These are phyloP conservation scores for Percopsis omiscomaycus DNA, from an alignment of 2,797 vertebrate genomes.

Conservation along the genomic window DNA sequence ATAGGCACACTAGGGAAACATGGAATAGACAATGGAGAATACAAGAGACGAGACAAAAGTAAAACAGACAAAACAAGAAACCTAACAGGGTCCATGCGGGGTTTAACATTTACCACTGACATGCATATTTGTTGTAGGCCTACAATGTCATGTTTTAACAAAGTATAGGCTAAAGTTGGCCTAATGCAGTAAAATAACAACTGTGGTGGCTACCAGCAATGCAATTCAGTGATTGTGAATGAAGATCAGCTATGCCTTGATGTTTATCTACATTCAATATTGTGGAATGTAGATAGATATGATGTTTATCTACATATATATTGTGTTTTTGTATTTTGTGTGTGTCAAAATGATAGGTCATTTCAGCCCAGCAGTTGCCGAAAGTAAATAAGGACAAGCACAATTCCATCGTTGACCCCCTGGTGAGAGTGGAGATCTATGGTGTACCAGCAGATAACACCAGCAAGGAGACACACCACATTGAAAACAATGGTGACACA, in stretches of 20 bases:
- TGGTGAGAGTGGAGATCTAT: conserved; percentile 84
- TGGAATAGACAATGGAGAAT: too few species aligned
- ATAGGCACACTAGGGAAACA: too few species aligned
- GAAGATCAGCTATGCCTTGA: background rate
- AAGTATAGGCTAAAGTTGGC: too few species aligned
- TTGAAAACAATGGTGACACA: conserved; percentile 86
- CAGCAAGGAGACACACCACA: conserved; percentile 80
- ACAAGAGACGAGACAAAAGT: too few species aligned
- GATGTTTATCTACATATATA: too few species aligned
- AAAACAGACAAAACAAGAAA: too few species aligned
- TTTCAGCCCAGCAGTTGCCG: conserved; percentile 94
- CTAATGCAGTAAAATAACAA: background rate
- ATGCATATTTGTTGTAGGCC: too few species aligned
- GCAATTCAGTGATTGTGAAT: background rate
- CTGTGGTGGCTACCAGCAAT: background rate
- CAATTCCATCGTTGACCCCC: conserved; percentile 92
- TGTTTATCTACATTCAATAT: background rate
- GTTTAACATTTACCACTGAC: background rate
- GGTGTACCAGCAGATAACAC: conserved; percentile 80
- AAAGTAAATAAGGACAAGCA: conserved; percentile 89
- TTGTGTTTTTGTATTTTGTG: background rate
- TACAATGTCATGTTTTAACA: too few species aligned
- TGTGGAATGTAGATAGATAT: too few species aligned
- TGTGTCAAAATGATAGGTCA: conserved; percentile 76
- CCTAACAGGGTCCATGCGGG: too few species aligned